Evolutionary conservation across 2,888 invertebrate genomes (phyloP), one percentile per base, ranked within the genome.

Genomic region (Metellina segmentata): DNA sequence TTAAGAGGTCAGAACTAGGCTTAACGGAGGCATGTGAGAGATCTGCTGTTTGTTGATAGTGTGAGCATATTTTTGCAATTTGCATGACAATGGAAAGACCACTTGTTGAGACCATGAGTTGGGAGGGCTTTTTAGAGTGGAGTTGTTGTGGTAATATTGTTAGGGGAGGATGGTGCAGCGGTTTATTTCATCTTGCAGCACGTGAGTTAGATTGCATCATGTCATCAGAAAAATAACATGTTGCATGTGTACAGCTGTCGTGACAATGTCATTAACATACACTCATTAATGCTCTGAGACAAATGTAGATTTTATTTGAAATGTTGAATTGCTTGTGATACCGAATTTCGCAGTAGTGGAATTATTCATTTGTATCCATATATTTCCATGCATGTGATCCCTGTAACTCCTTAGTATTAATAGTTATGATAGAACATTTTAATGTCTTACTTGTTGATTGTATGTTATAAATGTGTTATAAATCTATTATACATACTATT

Each of bases 91-190:
- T 72, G 20, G 52, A 13, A 19, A 7, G 61, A 72, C 88, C 88
- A 88, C 88, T 88, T 88, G 88, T 88, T 88, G 88, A 81, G 61
- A 53, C 7, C 34, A 48, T n/a, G 53, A n/a, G 52, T 74, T 53
- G 9, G n/a, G n/a, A 6, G 16, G n/a, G 75, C 61, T 85, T 20
- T 53, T 34, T 75, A 48, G 53, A 19, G 19, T 85, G 74, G 61
- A 72, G 34, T 34, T 78, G 78, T 52, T n/a, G 16, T 1, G 16
- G 51, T 78, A 72, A 72, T 72, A 16, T 16, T 16, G 11, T 52
- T 52, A 52, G 51, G 81, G 69, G 16, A 51, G 78, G 19, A 13
- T 53, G 74, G 16, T 7, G 20, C 9, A 13, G 48, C 8, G 20
- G 74, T 75, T 85, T 19, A 71, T 71, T 19, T 82, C 20, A 19